phyloP scores from a whole-genome alignment of 2,888 invertebrate genomes.

The Steinernema hermaphroditum region DNA sequence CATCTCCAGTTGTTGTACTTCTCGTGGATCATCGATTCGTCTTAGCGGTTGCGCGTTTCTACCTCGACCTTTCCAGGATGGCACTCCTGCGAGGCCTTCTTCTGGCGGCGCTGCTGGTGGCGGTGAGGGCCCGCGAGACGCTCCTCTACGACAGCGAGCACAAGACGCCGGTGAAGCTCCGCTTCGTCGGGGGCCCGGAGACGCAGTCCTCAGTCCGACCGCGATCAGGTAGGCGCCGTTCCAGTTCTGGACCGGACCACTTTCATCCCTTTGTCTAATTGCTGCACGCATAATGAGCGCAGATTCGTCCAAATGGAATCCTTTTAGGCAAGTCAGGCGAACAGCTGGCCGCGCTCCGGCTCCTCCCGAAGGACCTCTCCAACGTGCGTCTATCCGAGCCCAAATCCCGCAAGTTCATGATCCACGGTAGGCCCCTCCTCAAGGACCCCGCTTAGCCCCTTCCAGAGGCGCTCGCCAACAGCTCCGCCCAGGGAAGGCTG shows the following conservation, averaged over 20 bases:
- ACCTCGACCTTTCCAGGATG: neutral
- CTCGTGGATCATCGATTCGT: constrained; percentile 30
- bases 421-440: neutral
- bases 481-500: neutral
- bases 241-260: constrained; percentile 20
- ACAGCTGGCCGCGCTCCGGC: neutral
- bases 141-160: constrained; percentile 13
- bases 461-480: constrained; percentile 3
- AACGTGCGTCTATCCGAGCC: constrained; percentile 9
- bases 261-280: neutral
- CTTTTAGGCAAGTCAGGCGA: constrained; percentile 6
- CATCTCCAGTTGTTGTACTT: constrained; percentile 32
- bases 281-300: no score
- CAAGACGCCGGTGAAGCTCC: constrained; percentile 22
- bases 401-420: constrained; percentile 5
- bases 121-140: constrained; percentile 11
- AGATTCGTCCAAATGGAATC: neutral
- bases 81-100: neutral
- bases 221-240: constrained; percentile 16
- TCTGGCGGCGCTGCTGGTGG: neutral
- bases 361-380: constrained; percentile 12
- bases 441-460: no score
- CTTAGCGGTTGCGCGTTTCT: neutral
- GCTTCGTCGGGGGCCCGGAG: constrained; percentile 21
- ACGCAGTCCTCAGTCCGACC: neutral